Percentiles rank a stretch among this genome's conserved stretches.
Conservation (phyloP, 2,113 vertebrate genomes). For the Sclerurus mexicanus region DNA sequence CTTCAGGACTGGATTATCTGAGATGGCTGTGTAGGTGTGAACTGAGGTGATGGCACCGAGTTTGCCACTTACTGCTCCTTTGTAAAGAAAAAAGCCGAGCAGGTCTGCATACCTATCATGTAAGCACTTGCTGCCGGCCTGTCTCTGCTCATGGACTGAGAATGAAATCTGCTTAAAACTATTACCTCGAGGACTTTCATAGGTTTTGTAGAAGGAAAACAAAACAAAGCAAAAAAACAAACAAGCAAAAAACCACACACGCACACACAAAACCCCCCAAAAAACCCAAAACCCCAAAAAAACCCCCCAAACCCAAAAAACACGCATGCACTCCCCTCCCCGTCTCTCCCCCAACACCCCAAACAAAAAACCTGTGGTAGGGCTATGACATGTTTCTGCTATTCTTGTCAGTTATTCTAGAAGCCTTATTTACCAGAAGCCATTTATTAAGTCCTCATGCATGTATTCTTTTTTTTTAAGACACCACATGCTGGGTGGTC, state of each 20-base stretch:
- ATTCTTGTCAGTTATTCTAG: conserved; percentile 52
- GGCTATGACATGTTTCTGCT: conserved; percentile 62
- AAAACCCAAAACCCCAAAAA: not conserved
- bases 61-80: conserved; percentile 48
- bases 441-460: conserved; percentile 5
- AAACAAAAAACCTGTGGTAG: not conserved
- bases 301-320: not conserved
- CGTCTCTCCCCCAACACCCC: not conserved
- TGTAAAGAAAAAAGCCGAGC: conserved; percentile 14
- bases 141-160: conserved; percentile 46
- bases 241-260: not conserved
- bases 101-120: conserved; percentile 68
- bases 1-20: conserved; percentile 35
- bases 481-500: not conserved
- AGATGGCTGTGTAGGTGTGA: conserved; percentile 16
- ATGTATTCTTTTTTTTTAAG: not conserved
- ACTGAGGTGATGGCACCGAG: conserved; percentile 12
- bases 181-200: conserved; percentile 67
- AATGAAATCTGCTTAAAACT: conserved; percentile 66
- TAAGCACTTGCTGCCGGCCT: conserved; percentile 64
- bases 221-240: not conserved
- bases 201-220: conserved; percentile 24
- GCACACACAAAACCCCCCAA: too few relatives aligned
- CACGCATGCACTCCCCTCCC: too few relatives aligned
- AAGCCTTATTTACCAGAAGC: conserved; percentile 8